Base-by-base conservation (phyloP, 2,888 invertebrate genomes). In the Cantharis rufa region DNA sequence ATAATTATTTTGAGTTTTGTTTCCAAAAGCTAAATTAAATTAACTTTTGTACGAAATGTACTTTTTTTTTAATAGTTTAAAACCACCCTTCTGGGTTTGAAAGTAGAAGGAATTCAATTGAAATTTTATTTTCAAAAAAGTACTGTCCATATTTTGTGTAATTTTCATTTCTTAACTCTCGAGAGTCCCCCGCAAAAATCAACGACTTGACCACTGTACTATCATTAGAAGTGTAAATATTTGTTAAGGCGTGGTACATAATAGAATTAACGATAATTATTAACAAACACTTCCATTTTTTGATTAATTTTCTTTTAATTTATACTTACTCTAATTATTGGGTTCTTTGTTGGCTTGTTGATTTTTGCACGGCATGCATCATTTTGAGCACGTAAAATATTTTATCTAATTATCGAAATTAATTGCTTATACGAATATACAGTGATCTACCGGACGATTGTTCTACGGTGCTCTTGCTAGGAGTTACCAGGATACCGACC, bases 401-500 rank as follows among this genome's bases (percentile, higher is more conserved):
- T 48, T n/a, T 48, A 48, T 48, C 48, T 48, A n/a, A n/a, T 48
- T 48, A 48, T 48, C n/a, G 4, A 66, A 21, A 61, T 73, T 73
- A 64, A 73, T 72, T 48, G 70, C 72, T 74, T 78, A 18, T 63
- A 74, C 80, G 78, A 72, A 78, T 89, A 78, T 89, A 69, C 90
- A 92, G 92, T 85, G 92, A 92, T 84, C 89, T 92, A 76, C 92
- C 92, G 24, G 91, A 92, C 85, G 92, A 92, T 82, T 90, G 90
- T 84, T 90, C 91, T 80, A 90, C 91, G 71, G 92, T 92, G 70
- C 89, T 92, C 77, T 90, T 92, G 71, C 86, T 92, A 85, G 91
- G 91, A 78, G 91, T 92, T 78, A 92, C 90, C 86, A 91, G 91
- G 85, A 90, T 88, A 80, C 87, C 88, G 79, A 86, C 88, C 61